A percentile compares a stretch with the other conserved stretches of the same genome.
Evolutionary conservation across 2,888 invertebrate species (phyloP).

Genomic region (Eudemis profundana): DNA sequence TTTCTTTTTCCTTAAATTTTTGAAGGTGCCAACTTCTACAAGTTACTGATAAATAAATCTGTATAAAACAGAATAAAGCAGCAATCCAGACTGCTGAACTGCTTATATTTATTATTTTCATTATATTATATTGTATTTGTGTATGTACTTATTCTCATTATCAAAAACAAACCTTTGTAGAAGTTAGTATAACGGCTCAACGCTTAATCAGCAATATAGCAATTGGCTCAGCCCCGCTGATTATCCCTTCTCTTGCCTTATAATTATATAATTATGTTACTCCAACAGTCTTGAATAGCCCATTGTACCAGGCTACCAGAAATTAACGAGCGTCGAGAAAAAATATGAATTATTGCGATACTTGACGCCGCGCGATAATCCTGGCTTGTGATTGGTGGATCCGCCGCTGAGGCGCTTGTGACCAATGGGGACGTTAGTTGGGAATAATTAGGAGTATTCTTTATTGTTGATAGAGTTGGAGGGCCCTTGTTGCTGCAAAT

Average conservation of each 20-base stretch:
- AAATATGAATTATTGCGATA: constrained; percentile 68
- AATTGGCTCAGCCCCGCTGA: not conserved
- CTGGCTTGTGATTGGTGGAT: constrained; percentile 38
- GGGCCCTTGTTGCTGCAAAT: constrained; percentile 28
- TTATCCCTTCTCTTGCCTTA: constrained; percentile 57
- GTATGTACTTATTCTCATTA: no score
- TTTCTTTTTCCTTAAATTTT: no score
- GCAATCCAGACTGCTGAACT: no score
- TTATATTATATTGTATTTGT: no score
- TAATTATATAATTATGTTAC: constrained; percentile 60
- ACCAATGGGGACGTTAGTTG: constrained; percentile 36
- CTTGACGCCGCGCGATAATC: constrained; percentile 64
- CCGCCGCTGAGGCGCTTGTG: constrained; percentile 9
- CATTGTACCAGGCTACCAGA: constrained; percentile 56
- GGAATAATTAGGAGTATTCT: constrained; percentile 38
- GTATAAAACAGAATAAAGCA: no score
- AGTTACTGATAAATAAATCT: no score
- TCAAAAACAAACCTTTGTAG: no score
- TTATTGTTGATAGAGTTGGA: constrained; percentile 35
- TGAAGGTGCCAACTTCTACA: no score
- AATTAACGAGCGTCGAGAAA: constrained; percentile 63
- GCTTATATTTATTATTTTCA: no score
- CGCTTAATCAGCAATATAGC: not conserved
- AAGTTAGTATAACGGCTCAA: no score
- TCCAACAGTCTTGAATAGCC: constrained; percentile 62